A percentile compares a stretch with the other conserved stretches of the same genome.
Conservation (phyloP, 2,113 vertebrate genomes). For the Tragelaphus scriptus region DNA sequence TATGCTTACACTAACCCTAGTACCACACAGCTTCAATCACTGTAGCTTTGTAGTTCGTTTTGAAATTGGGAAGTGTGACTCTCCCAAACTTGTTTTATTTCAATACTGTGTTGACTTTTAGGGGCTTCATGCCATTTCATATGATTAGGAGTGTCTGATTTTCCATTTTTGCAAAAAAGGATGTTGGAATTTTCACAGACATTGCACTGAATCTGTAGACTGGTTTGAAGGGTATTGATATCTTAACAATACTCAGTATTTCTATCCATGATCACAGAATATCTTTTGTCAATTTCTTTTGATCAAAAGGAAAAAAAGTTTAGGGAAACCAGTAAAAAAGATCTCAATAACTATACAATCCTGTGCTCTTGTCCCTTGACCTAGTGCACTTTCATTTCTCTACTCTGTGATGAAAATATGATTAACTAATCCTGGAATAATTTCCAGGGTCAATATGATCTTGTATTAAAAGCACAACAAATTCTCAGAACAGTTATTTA, state of each 20-base stretch:
- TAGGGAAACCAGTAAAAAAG: neutral
- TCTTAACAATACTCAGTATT: neutral
- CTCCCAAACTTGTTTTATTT: neutral
- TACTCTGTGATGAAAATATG: neutral
- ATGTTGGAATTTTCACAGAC: neutral
- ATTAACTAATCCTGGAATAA: neutral
- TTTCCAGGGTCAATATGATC: neutral
- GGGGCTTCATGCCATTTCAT: neutral
- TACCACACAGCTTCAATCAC: neutral
- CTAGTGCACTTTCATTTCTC: neutral
- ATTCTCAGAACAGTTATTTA: neutral
- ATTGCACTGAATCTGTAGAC: neutral
- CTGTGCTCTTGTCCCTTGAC: neutral
- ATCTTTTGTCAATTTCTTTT: neutral
- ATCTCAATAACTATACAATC: neutral
- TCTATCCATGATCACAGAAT: neutral
- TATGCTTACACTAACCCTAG: neutral
- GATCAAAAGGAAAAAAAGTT: neutral
- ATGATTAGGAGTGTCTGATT: neutral
- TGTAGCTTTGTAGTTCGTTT: neutral
- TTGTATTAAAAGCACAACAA: neutral
- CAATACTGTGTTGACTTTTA: neutral
- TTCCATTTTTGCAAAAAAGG: neutral
- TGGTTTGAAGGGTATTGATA: neutral
- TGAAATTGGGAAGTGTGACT: neutral